These are phyloP conservation scores for Halisarca cf. caerulea DNA, from an alignment of 37 sponge, comb jelly and placozoan genomes.

Conservation along the genomic window DNA sequence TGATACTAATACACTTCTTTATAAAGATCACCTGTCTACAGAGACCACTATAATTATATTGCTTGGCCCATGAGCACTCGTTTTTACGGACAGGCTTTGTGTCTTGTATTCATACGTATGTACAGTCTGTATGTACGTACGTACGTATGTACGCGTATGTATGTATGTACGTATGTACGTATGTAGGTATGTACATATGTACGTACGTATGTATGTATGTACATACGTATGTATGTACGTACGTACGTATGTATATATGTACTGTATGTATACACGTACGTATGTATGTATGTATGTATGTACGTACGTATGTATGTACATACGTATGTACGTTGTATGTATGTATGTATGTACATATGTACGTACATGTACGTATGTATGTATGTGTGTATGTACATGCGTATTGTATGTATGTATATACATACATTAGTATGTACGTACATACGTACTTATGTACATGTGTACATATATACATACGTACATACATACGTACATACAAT, in stretches of 20 bases:
- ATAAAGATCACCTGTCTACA: too few species aligned
- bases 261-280: too few species aligned
- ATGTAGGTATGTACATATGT: not conserved
- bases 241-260: not conserved
- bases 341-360: not conserved
- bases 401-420: not conserved
- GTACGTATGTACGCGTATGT: not conserved
- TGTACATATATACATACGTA: too few species aligned
- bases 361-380: not conserved
- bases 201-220: constrained; percentile 41
- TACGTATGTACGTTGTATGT: not conserved
- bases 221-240: constrained; percentile 9
- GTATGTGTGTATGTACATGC: not conserved
- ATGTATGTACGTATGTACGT: not conserved
- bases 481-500: too few species aligned
- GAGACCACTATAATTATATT: too few species aligned
- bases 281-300: not conserved
- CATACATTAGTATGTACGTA: not conserved
- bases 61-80: too few species aligned
- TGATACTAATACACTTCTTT: too few species aligned
- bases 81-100: too few species aligned
- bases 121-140: not conserved
- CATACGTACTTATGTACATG: too few species aligned
- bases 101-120: not conserved
- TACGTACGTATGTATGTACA: not conserved